These are phyloP conservation scores for Calcarius lapponicus DNA, from an alignment of 2,797 vertebrate genomes.

Conservation along the genomic window DNA sequence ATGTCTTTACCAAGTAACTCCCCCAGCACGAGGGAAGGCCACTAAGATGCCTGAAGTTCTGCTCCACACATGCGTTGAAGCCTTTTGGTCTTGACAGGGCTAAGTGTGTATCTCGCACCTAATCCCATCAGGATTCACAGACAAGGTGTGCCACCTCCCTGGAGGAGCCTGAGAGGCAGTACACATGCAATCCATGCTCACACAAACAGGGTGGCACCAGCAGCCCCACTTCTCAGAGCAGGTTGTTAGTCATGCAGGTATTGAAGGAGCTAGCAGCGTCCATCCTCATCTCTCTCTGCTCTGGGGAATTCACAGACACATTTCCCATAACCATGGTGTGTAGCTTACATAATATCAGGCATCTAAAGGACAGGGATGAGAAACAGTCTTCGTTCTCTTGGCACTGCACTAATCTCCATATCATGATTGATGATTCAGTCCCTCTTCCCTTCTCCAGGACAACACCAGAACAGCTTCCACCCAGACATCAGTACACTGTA, in stretches of 20 bases:
- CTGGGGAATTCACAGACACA: not conserved
- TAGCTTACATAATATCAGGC: not conserved
- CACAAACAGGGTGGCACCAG: not conserved
- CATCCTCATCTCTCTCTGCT: not conserved
- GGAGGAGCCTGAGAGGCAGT: not conserved
- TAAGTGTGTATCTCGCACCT: not conserved
- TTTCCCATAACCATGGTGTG: not conserved
- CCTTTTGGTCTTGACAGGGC: slow-evolving; percentile 20
- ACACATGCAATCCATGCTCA: not conserved
- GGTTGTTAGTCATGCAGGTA: not conserved
- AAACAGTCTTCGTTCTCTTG: not conserved
- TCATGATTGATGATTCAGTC: not conserved
- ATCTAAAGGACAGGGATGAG: not conserved
- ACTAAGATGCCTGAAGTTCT: not conserved
- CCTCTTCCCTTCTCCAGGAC: not conserved
- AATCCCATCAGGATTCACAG: not conserved
- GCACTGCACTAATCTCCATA: not conserved
- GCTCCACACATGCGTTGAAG: not conserved
- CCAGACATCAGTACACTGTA: not conserved
- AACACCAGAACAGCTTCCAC: not conserved
- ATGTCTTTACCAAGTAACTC: not conserved
- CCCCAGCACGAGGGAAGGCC: not conserved
- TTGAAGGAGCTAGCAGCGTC: not conserved
- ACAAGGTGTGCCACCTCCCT: not conserved
- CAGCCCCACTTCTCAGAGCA: not conserved